Conservation (phyloP, 2,888 invertebrate genomes). For the Boloria euphrosyne region DNA sequence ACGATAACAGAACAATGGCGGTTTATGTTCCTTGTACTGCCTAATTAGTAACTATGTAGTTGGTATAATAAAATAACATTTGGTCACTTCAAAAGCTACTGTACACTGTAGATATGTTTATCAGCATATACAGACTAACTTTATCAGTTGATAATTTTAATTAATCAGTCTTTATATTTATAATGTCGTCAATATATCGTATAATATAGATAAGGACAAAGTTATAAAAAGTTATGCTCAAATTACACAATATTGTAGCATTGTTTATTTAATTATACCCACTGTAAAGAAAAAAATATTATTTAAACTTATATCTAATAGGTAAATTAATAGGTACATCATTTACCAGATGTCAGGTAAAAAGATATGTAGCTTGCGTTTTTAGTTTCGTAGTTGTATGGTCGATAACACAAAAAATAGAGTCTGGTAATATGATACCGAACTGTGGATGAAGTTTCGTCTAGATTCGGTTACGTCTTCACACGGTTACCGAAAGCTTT, state of each 20-base stretch:
- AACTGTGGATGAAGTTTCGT: slow-evolving; percentile 68
- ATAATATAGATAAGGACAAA: no score
- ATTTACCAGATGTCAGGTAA: slow-evolving; percentile 57
- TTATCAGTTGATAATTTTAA: no score
- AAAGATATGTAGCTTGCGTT: slow-evolving; percentile 55
- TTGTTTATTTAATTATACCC: no score
- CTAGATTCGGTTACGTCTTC: slow-evolving; percentile 65
- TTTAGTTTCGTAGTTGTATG: slow-evolving; percentile 67
- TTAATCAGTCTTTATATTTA: no score
- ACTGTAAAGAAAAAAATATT: neutral
- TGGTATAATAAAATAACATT: neutral
- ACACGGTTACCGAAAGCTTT: slow-evolving; percentile 46
- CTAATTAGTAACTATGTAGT: neutral
- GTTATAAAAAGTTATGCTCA: no score
- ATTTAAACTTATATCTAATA: neutral
- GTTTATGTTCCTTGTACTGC: neutral
- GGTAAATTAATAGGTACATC: slow-evolving; percentile 7
- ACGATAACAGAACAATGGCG: slow-evolving; percentile 16
- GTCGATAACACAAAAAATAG: slow-evolving; percentile 58
- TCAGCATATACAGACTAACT: neutral
- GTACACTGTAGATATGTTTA: slow-evolving; percentile 4
- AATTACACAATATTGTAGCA: no score
- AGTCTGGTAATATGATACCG: slow-evolving; percentile 64
- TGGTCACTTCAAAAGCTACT: slow-evolving; percentile 2
- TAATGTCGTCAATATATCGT: no score